Evolutionary conservation across 2,797 vertebrate genomes (phyloP), one percentile per base, ranked within the genome.

Genomic region (Pterois miles): DNA sequence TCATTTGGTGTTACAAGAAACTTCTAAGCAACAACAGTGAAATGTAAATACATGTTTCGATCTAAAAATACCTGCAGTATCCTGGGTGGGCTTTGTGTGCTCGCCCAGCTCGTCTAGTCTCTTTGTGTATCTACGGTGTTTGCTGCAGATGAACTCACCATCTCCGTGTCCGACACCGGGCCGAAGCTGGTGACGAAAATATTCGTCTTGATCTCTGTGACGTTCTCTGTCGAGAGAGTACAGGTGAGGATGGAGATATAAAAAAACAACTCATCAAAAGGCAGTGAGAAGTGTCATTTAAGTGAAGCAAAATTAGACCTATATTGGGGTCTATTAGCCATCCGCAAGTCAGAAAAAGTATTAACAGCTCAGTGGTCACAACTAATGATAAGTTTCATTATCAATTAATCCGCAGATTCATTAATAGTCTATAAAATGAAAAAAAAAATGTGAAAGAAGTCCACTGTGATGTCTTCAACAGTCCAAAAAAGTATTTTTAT

Each of bases 161-260:
- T 98, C 92, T 98, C 97, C 0, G 96, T 98, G 93, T 98, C 97
- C 4, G 97, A 98, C 81, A 98, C 97, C 0, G 97, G 97, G 53
- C 97, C 97, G 23, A 98, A 98, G 92, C 97, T 98, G 87, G 97
- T 98, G 74, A 98, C 97, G 27, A 98, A 98, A 90, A 98, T 98
- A 86, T 98, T 96, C 0, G 97, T 98, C 94, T 97, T 96, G 92
- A 98, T 97, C 93, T 97, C 96, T 0, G 97, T 98, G 93, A 98
- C 96, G 58, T 96, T 95, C 80, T 98, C 97, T 98, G 95, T 80
- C 86, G 94, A 64, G 29, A 86, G 74, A 84, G 43, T 8, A 62
- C 6, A 81, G 20, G 5, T 7, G 57, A 63, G 13, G n/a, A 40
- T 1, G 66, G n/a, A n/a, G n/a, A n/a, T n/a, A n/a, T n/a, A n/a